A percentile compares a stretch with the other conserved stretches of the same genome.
Evolutionary conservation across 2,113 vertebrate species (phyloP).

Genomic region (Himantopus leucocephalus): DNA sequence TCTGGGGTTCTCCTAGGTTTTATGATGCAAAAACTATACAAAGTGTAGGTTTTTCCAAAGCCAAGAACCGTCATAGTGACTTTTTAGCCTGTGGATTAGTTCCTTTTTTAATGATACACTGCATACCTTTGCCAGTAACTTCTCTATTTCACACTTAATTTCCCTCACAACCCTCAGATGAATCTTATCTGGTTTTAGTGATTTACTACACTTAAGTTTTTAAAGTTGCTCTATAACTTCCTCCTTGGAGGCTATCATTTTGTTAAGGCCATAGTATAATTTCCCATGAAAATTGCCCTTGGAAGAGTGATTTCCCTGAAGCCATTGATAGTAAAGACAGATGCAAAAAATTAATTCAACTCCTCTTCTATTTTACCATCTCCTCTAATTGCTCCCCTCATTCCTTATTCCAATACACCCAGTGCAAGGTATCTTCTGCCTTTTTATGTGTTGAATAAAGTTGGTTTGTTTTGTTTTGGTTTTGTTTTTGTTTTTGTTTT

Average conservation of each 20-base stretch:
- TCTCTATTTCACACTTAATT: constrained; percentile 49
- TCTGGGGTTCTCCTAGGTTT: neutral
- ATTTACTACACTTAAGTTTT: constrained; percentile 45
- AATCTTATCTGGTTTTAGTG: constrained; percentile 20
- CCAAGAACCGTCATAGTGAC: neutral
- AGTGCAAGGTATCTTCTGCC: neutral
- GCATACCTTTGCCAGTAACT: neutral
- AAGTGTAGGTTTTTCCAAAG: neutral
- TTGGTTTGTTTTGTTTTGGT: neutral
- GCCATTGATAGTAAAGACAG: neutral
- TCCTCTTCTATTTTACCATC: neutral
- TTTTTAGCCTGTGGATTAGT: neutral
- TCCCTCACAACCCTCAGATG: constrained; percentile 18
- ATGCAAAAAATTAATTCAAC: constrained; percentile 42
- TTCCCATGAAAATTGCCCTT: constrained; percentile 31
- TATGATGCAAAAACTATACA: neutral
- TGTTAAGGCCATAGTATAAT: constrained; percentile 16
- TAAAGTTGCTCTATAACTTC: constrained; percentile 38
- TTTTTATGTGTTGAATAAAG: neutral
- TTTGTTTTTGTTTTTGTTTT: neutral
- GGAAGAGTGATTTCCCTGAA: constrained; percentile 28
- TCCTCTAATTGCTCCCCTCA: neutral
- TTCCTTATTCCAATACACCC: neutral
- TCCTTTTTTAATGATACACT: neutral
- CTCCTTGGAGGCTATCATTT: constrained; percentile 29